Conservation (phyloP, 2,113 vertebrate genomes). For the Bolborhynchus lineola region DNA sequence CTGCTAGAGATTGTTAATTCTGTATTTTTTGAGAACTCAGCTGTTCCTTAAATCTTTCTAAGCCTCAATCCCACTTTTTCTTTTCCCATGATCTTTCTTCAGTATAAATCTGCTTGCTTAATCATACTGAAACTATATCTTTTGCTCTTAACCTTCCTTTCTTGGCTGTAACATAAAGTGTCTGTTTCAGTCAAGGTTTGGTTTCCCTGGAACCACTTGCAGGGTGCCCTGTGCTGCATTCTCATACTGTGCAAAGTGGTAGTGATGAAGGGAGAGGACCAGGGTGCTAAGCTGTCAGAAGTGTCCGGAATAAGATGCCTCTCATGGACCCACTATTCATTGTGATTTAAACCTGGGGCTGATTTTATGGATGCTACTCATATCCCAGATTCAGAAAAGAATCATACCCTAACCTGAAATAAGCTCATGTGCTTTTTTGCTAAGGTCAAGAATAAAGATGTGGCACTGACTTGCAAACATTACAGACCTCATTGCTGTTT, state of each 20-base stretch:
- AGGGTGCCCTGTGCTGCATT: neutral
- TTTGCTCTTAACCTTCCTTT: neutral
- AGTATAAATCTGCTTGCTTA: conserved; percentile 44
- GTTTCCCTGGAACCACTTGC: neutral
- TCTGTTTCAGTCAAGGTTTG: neutral
- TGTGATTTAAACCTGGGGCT: neutral
- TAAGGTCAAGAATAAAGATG: neutral
- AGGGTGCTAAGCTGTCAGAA: neutral
- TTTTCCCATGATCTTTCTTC: neutral
- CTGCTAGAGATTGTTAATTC: conserved; percentile 51
- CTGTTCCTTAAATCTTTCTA: conserved; percentile 23
- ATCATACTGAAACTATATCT: conserved; percentile 48
- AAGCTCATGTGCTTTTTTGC: neutral
- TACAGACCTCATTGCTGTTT: neutral
- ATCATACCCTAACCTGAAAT: neutral
- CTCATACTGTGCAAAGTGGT: neutral
- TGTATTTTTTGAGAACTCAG: conserved; percentile 38
- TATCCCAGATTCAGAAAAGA: neutral
- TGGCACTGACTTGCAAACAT: neutral
- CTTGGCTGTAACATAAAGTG: neutral
- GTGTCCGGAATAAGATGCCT: neutral
- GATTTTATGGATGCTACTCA: neutral
- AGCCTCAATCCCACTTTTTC: neutral
- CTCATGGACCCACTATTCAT: neutral
- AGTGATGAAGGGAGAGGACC: neutral